Percentiles rank a stretch among this genome's conserved stretches.
Conservation (phyloP, 2,888 invertebrate genomes). For the Oligia fasciuncula region DNA sequence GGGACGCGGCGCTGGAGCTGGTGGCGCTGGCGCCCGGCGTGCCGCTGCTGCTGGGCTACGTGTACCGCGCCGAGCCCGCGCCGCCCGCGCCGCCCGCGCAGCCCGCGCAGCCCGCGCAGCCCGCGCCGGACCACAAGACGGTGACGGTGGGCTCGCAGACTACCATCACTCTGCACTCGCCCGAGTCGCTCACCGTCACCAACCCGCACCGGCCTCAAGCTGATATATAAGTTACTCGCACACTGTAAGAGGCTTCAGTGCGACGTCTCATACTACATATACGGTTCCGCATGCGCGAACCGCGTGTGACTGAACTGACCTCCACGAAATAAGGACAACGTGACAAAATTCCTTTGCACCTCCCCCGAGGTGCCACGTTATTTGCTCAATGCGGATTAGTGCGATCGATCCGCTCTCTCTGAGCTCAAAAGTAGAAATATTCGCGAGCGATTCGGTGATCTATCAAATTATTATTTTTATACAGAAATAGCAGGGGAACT, state of each 20-base stretch:
- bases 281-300: slow-evolving; percentile 4
- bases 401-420: slow-evolving; percentile 62
- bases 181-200: slow-evolving; percentile 79
- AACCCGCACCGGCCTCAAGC: slow-evolving; percentile 65
- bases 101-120: slow-evolving; percentile 46
- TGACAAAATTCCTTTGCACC: slow-evolving; percentile 29
- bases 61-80: slow-evolving; percentile 72
- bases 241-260: slow-evolving; percentile 10
- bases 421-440: slow-evolving; percentile 71
- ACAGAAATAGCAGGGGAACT: slow-evolving; percentile 72
- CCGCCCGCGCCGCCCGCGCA: too few species aligned
- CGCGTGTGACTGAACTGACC: slow-evolving; percentile 12
- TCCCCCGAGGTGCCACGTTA: slow-evolving; percentile 48
- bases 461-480: slow-evolving; percentile 84
- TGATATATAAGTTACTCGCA: slow-evolving; percentile 58
- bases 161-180: slow-evolving; percentile 85
- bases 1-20: slow-evolving; percentile 74
- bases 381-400: slow-evolving; percentile 76
- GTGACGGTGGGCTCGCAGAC: slow-evolving; percentile 84
- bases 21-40: slow-evolving; percentile 84
- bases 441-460: slow-evolving; percentile 71
- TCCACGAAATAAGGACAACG: slow-evolving; percentile 20
- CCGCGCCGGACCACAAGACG: slow-evolving; percentile 61
- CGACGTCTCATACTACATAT: neutral
- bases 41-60: slow-evolving; percentile 85